phyloP scores from a whole-genome alignment of 2,113 vertebrate species.

The Numida meleagris region DNA sequence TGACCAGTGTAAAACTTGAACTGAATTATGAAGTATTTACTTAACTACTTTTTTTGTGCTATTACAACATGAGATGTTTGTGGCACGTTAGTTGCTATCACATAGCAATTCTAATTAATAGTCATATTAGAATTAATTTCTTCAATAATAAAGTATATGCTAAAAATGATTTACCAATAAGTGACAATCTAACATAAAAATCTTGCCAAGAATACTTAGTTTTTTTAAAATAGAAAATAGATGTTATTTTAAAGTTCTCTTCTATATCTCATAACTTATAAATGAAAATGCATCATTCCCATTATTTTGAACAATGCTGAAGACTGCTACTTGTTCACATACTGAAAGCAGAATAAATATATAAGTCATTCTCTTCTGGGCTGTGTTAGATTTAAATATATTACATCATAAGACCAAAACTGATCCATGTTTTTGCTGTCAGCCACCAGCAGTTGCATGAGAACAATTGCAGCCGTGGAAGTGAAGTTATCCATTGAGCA shows the following conservation, averaged over 20 bases:
- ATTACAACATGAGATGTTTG: background rate
- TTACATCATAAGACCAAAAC: background rate
- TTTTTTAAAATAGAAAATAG: background rate
- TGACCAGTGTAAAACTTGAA: background rate
- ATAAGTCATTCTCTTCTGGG: background rate
- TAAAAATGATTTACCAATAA: background rate
- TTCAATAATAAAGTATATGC: background rate
- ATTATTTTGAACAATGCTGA: background rate
- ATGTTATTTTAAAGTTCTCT: background rate
- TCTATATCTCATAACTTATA: background rate
- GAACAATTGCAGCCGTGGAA: background rate
- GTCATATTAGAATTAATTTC: background rate
- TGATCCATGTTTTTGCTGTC: background rate
- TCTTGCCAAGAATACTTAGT: background rate
- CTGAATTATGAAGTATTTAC: background rate
- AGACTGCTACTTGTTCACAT: background rate
- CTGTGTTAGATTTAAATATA: background rate
- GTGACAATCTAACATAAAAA: background rate
- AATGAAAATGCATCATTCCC: background rate
- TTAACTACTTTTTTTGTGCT: background rate
- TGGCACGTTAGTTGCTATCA: background rate
- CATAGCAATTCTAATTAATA: background rate
- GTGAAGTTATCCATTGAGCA: background rate
- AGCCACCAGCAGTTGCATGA: background rate
- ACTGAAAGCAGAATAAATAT: background rate